Conservation (phyloP, 2,888 invertebrate species). For the Imbricaverruca yamaguchii region DNA sequence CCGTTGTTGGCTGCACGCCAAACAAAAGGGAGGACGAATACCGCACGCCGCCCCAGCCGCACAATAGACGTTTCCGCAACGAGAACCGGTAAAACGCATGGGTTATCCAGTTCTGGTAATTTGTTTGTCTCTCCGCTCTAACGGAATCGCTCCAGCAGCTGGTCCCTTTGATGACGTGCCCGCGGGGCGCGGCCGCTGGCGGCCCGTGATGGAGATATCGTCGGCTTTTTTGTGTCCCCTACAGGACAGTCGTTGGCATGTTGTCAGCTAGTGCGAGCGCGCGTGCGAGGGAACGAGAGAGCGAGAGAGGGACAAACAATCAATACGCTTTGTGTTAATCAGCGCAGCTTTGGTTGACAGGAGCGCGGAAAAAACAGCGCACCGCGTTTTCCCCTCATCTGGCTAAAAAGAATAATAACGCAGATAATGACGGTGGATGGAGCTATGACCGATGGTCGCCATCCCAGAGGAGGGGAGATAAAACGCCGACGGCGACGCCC, state of each 20-base stretch:
- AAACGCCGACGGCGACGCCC: background rate
- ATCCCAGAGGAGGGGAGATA: conserved; percentile 16
- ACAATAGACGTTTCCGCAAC: no score
- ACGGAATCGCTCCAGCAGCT: background rate
- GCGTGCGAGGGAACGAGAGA: background rate
- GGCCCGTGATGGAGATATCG: background rate
- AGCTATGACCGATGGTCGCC: conserved; percentile 13
- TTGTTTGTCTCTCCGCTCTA: background rate
- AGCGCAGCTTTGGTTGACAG: conserved; percentile 19
- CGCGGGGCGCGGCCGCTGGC: background rate
- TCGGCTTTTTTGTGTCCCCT: background rate
- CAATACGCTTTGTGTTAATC: conserved; percentile 19
- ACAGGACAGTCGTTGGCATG: background rate
- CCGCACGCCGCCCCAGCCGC: no score
- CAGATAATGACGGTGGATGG: conserved; percentile 6
- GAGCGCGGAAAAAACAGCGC: conserved; percentile 2
- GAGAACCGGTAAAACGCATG: no score
- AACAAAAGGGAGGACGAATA: no score
- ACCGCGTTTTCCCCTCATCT: conserved; percentile 12
- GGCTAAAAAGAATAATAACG: conserved; percentile 17
- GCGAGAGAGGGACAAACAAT: background rate
- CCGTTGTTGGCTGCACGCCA: no score
- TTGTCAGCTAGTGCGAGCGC: background rate
- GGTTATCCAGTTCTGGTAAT: background rate
- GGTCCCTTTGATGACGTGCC: background rate